Base-by-base conservation (phyloP, 1,140 invertebrate species). In the Drosophila sp. region DNA sequence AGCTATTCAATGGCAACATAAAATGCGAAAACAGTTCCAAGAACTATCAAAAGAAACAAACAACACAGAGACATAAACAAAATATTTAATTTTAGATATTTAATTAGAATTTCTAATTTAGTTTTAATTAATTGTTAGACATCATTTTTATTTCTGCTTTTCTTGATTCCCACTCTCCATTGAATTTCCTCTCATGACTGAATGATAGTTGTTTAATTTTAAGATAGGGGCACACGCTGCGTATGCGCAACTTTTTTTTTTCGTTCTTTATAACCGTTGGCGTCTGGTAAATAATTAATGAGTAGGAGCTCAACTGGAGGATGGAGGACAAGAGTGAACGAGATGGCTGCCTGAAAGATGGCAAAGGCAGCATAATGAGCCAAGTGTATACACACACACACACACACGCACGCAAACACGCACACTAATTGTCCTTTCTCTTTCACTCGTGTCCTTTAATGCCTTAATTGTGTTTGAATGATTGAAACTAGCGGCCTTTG, bases 241-340 rank as follows among this genome's bases (percentile, higher is more conserved):
- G 83, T 86, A 86, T 86, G 67, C 79, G 83, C 70, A 81, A 87
- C 83, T 78, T 85, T 85, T 85, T 70, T 57, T 58, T 54, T 54
- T 29, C 27, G 75, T 75, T 57, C 75, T 63, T 76, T 89, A 80
- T 58, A 86, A 58, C 62, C 72, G 61, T 76, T 73, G 79, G 84
- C 84, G 72, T 66, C 83, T 71, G 76, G 67, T 87, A 87, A 83
- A 89, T 87, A 86, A 86, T 86, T 83, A 86, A 86, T 79, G 79
- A 86, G 79, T 64, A 76, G 79, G 70, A 72, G 67, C 75, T 72
- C 72, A 80, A 85, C 41, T 76, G 70, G 60, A 30, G 44, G 44
- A 47, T 63, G 66, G 47, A 29, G 11, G 11, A 23, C 29, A 2
- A 33, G 54, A 33, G 27, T n/a, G 44, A 33, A 25, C 23, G 44